These are phyloP conservation scores for Poeciliopsis paucimaculata DNA, from an alignment of 2,797 vertebrate genomes.

Conservation along the genomic window DNA sequence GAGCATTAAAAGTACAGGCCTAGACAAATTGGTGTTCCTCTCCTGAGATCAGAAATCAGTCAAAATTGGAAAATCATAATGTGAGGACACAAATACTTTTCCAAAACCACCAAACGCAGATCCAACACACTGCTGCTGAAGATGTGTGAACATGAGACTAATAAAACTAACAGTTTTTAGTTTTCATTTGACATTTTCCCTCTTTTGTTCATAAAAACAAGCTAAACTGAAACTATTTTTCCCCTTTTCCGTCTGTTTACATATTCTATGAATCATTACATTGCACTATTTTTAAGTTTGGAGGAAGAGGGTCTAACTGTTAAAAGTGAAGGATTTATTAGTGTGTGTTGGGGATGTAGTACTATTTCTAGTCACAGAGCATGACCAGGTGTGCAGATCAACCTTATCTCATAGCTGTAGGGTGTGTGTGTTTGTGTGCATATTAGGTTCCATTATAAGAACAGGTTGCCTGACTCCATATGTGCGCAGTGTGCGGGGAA, in stretches of 20 bases:
- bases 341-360: slow-evolving; percentile 46
- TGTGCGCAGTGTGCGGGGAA: slow-evolving; percentile 76
- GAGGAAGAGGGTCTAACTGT: slow-evolving; percentile 35
- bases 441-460: slow-evolving; percentile 77
- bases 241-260: slow-evolving; percentile 18
- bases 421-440: slow-evolving; percentile 71
- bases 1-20: slow-evolving; percentile 31
- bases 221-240: slow-evolving; percentile 14
- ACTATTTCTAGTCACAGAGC: slow-evolving; percentile 73
- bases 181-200: neutral
- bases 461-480: slow-evolving; percentile 78
- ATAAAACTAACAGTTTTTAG: neutral
- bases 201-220: slow-evolving; percentile 24
- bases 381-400: slow-evolving; percentile 77
- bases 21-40: slow-evolving; percentile 20
- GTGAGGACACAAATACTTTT: slow-evolving; percentile 2
- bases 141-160: slow-evolving; percentile 7
- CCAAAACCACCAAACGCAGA: slow-evolving; percentile 13
- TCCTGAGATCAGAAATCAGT: slow-evolving; percentile 21
- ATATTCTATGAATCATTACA: slow-evolving; percentile 17
- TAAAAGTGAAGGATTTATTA: slow-evolving; percentile 45
- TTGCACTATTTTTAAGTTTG: slow-evolving; percentile 30
- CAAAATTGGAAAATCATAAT: slow-evolving; percentile 29
- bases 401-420: slow-evolving; percentile 74
- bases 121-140: neutral